Evolutionary conservation across 2,797 vertebrate species (phyloP), one percentile per base, ranked within the genome.

Genomic region (Tragopan temminckii): DNA sequence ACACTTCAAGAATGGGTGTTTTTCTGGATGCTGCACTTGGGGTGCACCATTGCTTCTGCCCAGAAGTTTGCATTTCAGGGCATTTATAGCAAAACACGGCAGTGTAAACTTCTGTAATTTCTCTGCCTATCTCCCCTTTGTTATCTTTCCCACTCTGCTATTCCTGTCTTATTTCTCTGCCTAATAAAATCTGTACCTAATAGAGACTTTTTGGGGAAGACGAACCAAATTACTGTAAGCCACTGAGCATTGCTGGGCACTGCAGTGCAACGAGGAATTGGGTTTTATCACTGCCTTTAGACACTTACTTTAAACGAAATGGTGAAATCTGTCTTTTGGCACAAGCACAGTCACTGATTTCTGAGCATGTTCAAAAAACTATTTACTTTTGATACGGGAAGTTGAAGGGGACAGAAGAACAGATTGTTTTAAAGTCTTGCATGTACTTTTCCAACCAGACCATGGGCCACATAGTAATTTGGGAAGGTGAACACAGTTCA

Each of bases 301-400:
- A 68, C 21, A 6, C 21, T 85, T 92, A 77, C 90, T 94, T 87
- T 74, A n/a, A 27, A 50, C 77, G 90, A 96, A 95, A 94, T 70
- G 63, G 70, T 95, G 90, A 81, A 74, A 70, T 90, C 95, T 68
- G 68, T 88, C 82, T 84, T 92, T 92, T 77, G 71, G 75, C 89
- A 58, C 36, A 35, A 68, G 57, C n/a, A 67, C 16, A 94, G 79
- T 90, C 70, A 2, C 31, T 35, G 24, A 11, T 89, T 92, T 89
- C 63, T 84, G 70, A 91, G 74, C 31, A 6, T 13, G 43, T 88
- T 91, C 91, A 71, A 66, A 64, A 86, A 93, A 82, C 0, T 0
- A 59, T 82, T 88, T 94, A 52, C 62, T 90, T 58, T 36, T 13
- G 59, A 45, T 79, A 64, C 59, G 87, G 63, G 85, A 83, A 69